A percentile compares a stretch with the other conserved stretches of the same genome.
Conservation (phyloP, 1,140 invertebrate species). For the Mya arenaria region DNA sequence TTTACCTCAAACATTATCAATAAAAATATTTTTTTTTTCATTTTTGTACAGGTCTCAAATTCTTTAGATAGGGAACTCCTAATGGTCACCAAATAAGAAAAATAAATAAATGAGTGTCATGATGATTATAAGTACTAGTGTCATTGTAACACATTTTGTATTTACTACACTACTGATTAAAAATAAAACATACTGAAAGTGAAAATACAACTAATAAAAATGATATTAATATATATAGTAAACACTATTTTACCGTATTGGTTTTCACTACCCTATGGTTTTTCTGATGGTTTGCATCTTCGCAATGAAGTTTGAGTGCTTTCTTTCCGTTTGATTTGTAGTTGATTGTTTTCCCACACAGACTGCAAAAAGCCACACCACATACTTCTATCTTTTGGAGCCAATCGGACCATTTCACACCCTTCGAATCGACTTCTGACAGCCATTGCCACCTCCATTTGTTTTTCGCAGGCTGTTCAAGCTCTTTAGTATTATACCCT, state of each 20-base stretch:
- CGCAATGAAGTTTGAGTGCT: background rate
- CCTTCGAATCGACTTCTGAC: background rate
- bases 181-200: too few species aligned
- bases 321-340: conserved; percentile 6
- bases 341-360: conserved; percentile 2
- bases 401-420: background rate
- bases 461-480: background rate
- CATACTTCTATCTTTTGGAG: background rate
- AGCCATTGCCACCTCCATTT: conserved; percentile 26
- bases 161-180: too few species aligned
- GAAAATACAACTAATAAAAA: too few species aligned
- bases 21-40: too few species aligned
- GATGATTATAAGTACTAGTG: too few species aligned
- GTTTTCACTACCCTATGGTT: background rate
- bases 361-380: background rate
- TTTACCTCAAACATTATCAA: too few species aligned
- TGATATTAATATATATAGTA: too few species aligned
- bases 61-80: too few species aligned
- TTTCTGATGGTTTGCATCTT: background rate
- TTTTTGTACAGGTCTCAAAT: too few species aligned
- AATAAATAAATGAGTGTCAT: too few species aligned
- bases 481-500: background rate
- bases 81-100: too few species aligned
- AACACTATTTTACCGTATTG: background rate
- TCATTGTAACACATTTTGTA: too few species aligned